phyloP scores from a whole-genome alignment of 1,140 invertebrate genomes.

The Zelostemma sp. region DNA sequence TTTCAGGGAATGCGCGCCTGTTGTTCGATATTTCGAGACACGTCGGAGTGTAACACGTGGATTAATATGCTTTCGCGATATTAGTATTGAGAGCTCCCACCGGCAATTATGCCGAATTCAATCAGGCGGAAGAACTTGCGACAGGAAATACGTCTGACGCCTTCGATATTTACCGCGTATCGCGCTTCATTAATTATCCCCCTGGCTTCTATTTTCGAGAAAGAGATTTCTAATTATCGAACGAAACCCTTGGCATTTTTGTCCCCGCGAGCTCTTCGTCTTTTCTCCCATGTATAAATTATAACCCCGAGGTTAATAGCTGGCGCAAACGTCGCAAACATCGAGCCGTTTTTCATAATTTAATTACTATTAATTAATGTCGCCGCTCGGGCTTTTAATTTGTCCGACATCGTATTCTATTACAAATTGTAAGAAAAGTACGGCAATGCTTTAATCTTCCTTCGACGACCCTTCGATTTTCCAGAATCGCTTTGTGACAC shows the following conservation, averaged over 20 bases:
- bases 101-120: slow-evolving; percentile 57
- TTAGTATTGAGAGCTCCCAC: slow-evolving; percentile 53
- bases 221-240: slow-evolving; percentile 51
- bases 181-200: slow-evolving; percentile 65
- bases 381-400: background rate
- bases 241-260: background rate
- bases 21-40: slow-evolving; percentile 11
- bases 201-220: slow-evolving; percentile 35
- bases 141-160: slow-evolving; percentile 56
- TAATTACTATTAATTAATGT: too few relatives aligned
- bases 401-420: background rate
- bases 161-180: slow-evolving; percentile 65
- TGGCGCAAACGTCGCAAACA: too few relatives aligned
- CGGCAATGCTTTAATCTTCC: slow-evolving; percentile 2
- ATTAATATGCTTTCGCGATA: slow-evolving; percentile 51
- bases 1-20: background rate
- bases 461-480: slow-evolving; percentile 36
- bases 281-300: too few relatives aligned
- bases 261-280: too few relatives aligned
- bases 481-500: slow-evolving; percentile 48
- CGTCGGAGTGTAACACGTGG: slow-evolving; percentile 24
- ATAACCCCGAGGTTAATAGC: too few relatives aligned
- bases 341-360: too few relatives aligned
- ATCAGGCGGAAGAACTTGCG: slow-evolving; percentile 58
- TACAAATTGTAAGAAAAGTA: slow-evolving; percentile 4